Evolutionary conservation across 2,888 invertebrate species (phyloP).

Genomic region (Drosophila algonquin): DNA sequence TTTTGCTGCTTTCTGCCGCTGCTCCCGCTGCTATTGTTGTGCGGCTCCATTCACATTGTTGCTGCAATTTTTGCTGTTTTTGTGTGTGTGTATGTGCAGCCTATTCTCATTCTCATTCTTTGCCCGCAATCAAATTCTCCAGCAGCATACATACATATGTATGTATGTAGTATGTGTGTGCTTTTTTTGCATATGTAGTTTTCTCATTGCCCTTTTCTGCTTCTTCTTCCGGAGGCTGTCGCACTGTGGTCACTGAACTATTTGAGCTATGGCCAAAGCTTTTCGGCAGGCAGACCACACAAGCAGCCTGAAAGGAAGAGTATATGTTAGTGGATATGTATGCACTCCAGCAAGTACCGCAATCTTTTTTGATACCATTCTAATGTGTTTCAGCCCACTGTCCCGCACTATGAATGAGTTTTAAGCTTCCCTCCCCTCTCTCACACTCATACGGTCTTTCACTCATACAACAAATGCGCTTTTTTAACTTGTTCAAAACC

Average conservation of each 20-base stretch:
- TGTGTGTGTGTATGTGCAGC: constrained; percentile 55
- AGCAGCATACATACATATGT: constrained; percentile 23
- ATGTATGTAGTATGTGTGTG: constrained; percentile 26
- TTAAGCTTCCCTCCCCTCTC: constrained; percentile 25
- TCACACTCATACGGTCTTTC: constrained; percentile 1
- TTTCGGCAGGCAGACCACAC: neutral
- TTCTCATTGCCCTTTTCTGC: constrained; percentile 61
- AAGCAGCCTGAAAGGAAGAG: neutral
- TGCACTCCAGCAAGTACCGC: neutral
- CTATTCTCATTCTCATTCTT: constrained; percentile 67
- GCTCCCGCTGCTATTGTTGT: constrained; percentile 65
- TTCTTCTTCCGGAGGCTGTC: constrained; percentile 34
- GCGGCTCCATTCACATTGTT: constrained; percentile 71
- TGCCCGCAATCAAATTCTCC: constrained; percentile 66
- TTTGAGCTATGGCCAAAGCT: constrained; percentile 15
- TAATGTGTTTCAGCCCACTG: constrained; percentile 49
- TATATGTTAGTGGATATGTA: neutral
- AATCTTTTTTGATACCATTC: neutral
- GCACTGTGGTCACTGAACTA: constrained; percentile 57
- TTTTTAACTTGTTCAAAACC: constrained; percentile 77
- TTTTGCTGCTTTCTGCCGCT: constrained; percentile 50
- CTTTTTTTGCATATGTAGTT: constrained; percentile 66
- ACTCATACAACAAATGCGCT: constrained; percentile 36
- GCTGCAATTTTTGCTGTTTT: constrained; percentile 63
- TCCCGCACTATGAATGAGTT: constrained; percentile 70